These are phyloP conservation scores for Colius striatus DNA, from an alignment of 2,113 vertebrate species.

Conservation along the genomic window DNA sequence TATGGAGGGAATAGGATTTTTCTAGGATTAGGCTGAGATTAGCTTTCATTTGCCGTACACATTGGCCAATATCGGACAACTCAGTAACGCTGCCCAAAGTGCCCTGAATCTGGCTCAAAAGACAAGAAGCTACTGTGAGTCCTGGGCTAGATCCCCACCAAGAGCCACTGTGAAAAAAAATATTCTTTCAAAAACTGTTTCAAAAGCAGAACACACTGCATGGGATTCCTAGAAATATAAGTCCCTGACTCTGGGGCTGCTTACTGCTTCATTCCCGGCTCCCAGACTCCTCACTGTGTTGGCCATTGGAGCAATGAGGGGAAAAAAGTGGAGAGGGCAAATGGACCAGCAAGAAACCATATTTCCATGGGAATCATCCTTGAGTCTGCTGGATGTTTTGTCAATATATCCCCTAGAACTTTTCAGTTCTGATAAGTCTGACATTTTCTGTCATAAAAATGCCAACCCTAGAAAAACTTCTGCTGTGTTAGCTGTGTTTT, in stretches of 20 bases:
- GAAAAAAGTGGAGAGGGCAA: background rate
- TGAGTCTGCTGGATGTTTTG: background rate
- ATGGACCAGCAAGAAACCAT: background rate
- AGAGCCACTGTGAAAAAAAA: accelerated
- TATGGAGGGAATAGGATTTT: background rate
- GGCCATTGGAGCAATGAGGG: background rate
- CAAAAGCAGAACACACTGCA: background rate
- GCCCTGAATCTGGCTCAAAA: background rate
- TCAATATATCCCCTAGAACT: background rate
- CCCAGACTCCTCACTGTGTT: accelerated
- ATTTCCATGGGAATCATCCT: background rate
- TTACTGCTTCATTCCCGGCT: background rate
- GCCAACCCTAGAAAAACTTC: background rate
- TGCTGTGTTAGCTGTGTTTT: background rate
- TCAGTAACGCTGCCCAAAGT: background rate
- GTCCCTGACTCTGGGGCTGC: background rate
- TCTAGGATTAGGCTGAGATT: background rate
- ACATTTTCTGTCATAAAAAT: constrained; percentile 40
- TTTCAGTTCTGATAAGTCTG: background rate
- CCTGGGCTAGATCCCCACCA: background rate
- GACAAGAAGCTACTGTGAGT: background rate
- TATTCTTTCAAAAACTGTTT: background rate
- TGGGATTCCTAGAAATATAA: background rate
- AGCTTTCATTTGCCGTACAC: background rate
- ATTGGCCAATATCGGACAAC: background rate